Percentiles rank a stretch among this genome's conserved stretches.
These are phyloP conservation scores for Syngnathus scovelli DNA, from an alignment of 2,113 vertebrate species.

Conservation along the genomic window DNA sequence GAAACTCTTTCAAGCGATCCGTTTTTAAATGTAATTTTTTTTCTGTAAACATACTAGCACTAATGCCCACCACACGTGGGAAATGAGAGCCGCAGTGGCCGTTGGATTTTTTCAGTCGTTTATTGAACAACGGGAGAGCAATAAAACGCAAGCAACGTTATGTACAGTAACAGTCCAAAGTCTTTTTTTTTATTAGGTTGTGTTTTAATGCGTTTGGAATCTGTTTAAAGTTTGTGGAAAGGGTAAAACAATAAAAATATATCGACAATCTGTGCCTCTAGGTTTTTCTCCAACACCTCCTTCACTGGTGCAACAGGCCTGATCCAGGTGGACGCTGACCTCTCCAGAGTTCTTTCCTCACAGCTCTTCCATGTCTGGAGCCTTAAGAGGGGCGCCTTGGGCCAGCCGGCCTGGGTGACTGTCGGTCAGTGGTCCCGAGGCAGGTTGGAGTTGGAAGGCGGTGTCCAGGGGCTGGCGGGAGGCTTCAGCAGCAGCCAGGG, in stretches of 20 bases:
- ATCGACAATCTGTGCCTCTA: constrained; percentile 37
- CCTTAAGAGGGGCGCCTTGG: constrained; percentile 86
- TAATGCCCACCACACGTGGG: too few species aligned
- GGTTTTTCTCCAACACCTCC: constrained; percentile 90
- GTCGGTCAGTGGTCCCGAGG: constrained; percentile 87
- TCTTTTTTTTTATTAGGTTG: too few species aligned
- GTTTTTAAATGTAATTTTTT: neutral
- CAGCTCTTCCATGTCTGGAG: constrained; percentile 94
- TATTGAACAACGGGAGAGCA: too few species aligned
- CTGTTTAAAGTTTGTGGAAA: neutral
- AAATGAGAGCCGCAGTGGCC: too few species aligned
- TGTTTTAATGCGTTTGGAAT: too few species aligned
- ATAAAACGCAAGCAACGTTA: too few species aligned
- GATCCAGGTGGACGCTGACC: constrained; percentile 79
- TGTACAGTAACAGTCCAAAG: too few species aligned
- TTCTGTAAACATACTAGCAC: neutral
- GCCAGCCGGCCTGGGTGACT: constrained; percentile 90
- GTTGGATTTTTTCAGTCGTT: too few species aligned
- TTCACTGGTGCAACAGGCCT: constrained; percentile 88
- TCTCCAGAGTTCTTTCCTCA: constrained; percentile 81
- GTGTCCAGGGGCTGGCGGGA: constrained; percentile 82
- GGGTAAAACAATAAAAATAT: neutral
- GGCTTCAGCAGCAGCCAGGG: constrained; percentile 73
- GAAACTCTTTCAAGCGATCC: neutral
- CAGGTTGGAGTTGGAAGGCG: constrained; percentile 80